phyloP scores from a whole-genome alignment of 2,113 vertebrate species.

The Psilopsiagon aymara region DNA sequence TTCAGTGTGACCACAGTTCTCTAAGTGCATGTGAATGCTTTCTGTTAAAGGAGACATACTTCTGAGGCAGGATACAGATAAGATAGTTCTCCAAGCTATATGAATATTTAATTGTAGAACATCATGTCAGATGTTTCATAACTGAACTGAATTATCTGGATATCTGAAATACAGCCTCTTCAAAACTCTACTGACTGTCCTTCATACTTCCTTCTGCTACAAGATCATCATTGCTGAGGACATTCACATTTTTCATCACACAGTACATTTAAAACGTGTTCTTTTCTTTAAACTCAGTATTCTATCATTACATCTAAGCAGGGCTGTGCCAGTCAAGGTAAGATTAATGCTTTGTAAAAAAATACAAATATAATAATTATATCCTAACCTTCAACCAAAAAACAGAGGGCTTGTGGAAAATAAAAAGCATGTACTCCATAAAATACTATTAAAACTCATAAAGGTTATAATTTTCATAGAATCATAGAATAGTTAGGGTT shows the following conservation, averaged over 20 bases:
- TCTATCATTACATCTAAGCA: background rate
- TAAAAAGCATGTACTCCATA: background rate
- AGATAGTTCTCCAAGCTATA: background rate
- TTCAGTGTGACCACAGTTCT: background rate
- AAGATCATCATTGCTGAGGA: background rate
- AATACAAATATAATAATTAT: background rate
- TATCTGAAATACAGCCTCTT: background rate
- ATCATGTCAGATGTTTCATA: background rate
- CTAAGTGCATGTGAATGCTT: rapidly evolving
- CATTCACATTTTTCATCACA: background rate
- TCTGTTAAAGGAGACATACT: background rate
- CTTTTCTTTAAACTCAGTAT: background rate
- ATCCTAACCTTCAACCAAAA: background rate
- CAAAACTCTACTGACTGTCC: background rate
- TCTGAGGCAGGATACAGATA: background rate
- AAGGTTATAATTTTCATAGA: background rate
- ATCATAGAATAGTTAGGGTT: too few relatives aligned
- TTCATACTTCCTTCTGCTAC: background rate
- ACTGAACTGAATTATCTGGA: background rate
- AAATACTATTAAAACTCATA: background rate
- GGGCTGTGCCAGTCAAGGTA: background rate
- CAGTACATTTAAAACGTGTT: background rate
- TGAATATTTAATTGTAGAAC: background rate
- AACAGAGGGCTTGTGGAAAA: background rate
- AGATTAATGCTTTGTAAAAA: background rate